These are phyloP conservation scores for Brachypodius melanocephalos DNA, from an alignment of 2,113 vertebrate species.

Conservation along the genomic window DNA sequence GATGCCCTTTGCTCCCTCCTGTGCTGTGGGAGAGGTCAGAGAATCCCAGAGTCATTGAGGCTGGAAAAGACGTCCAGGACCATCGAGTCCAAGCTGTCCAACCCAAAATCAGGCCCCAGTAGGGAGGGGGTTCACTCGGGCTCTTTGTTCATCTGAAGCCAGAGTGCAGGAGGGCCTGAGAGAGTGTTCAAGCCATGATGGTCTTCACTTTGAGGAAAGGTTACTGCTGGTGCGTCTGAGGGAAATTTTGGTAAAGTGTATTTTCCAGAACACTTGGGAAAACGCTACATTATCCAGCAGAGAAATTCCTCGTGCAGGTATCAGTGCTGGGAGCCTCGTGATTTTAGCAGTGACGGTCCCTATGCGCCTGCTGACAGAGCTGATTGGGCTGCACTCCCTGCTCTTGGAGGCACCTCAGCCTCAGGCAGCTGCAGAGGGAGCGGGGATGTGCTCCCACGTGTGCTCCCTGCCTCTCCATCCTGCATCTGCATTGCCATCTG, in stretches of 20 bases:
- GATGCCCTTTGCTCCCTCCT: not conserved
- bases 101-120: not conserved
- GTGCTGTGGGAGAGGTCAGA: not conserved
- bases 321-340: not conserved
- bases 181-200: not conserved
- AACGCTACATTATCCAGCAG: not conserved
- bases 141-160: not conserved
- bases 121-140: fast-evolving
- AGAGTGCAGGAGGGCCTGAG: not conserved
- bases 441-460: not conserved
- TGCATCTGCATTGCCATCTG: not conserved
- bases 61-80: not conserved
- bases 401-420: not conserved
- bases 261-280: not conserved
- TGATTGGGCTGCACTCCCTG: not conserved
- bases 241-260: not conserved
- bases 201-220: not conserved
- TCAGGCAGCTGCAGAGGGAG: not conserved
- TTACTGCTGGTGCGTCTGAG: not conserved
- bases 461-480: not conserved
- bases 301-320: not conserved
- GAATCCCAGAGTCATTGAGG: not conserved
- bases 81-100: not conserved
- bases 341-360: not conserved
- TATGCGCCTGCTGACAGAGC: not conserved